phyloP scores from a whole-genome alignment of 2,888 invertebrate species.

The Pantelozetes paolii region DNA sequence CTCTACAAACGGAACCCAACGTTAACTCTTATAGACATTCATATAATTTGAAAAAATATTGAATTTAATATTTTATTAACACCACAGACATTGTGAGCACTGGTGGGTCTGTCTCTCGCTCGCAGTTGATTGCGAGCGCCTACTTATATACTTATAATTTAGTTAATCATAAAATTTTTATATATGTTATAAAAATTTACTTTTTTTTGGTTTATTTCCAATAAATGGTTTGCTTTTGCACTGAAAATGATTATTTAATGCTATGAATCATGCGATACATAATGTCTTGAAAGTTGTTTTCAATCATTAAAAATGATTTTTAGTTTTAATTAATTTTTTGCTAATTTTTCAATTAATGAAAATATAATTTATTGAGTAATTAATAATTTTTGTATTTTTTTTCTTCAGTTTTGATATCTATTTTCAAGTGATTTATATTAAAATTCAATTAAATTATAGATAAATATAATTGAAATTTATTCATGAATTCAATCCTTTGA shows the following conservation, averaged over 20 bases:
- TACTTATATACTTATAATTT: constrained; percentile 16
- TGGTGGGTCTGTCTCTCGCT: constrained; percentile 10
- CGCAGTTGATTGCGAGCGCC: background rate
- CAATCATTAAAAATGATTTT: background rate
- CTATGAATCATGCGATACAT: constrained; percentile 8
- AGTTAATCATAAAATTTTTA: constrained; percentile 21
- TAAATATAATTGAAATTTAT: too few relatives aligned
- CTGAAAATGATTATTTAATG: background rate
- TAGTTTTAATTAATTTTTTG: constrained; percentile 5
- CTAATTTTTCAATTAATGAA: too few relatives aligned
- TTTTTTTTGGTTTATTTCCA: background rate
- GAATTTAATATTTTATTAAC: background rate
- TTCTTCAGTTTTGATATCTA: too few relatives aligned
- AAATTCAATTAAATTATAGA: too few relatives aligned
- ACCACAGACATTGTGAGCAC: background rate
- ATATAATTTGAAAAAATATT: too few relatives aligned
- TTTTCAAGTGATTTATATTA: too few relatives aligned
- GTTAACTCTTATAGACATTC: too few relatives aligned
- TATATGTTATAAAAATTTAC: background rate
- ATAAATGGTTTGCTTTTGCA: background rate
- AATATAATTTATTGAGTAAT: too few relatives aligned
- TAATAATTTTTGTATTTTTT: too few relatives aligned
- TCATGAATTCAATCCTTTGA: too few relatives aligned
- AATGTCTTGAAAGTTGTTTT: background rate
- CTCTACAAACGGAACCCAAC: too few relatives aligned